phyloP scores from a whole-genome alignment of 2,113 vertebrate genomes.

The Seriola aureovittata region DNA sequence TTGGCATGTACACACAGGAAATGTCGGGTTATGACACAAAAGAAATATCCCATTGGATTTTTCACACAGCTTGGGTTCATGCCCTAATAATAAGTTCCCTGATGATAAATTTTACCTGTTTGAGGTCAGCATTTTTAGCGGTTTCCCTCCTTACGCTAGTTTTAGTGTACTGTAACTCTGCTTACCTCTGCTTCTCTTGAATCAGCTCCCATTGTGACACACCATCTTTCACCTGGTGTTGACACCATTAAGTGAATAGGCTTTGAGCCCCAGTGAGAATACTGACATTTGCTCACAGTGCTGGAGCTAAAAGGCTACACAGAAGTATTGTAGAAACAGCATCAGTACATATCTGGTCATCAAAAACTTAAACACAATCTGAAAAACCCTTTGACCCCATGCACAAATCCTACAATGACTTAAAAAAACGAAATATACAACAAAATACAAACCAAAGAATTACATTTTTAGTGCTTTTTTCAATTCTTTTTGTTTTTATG shows the following conservation, averaged over 20 bases:
- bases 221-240: neutral
- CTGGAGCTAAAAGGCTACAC: neutral
- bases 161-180: neutral
- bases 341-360: too few species aligned
- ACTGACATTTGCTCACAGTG: conserved; percentile 13
- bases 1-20: neutral
- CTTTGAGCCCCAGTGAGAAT: neutral
- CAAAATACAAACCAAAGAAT: too few species aligned
- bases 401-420: neutral
- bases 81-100: neutral
- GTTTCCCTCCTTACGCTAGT: neutral
- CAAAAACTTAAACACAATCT: neutral
- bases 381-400: neutral
- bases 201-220: neutral
- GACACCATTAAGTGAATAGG: conserved; percentile 17
- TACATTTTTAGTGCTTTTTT: too few species aligned
- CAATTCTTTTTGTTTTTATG: too few species aligned
- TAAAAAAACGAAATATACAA: neutral
- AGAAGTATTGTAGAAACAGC: neutral
- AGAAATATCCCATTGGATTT: neutral
- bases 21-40: neutral
- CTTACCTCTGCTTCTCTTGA: neutral
- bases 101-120: neutral
- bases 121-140: neutral
- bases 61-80: neutral